These are phyloP conservation scores for Lasiurus borealis DNA, from an alignment of 2,113 vertebrate species.

Conservation along the genomic window DNA sequence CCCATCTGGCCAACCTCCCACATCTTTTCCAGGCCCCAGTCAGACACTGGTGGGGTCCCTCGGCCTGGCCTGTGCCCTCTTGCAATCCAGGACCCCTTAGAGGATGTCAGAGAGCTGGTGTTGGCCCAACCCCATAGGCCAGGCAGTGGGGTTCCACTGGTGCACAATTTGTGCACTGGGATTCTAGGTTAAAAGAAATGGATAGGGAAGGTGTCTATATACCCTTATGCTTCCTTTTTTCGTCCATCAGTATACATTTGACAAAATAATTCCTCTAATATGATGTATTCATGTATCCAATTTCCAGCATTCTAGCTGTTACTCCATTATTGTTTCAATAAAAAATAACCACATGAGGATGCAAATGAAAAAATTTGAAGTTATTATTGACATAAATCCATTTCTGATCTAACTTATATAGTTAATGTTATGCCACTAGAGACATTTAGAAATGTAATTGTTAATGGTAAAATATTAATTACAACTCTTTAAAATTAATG, in stretches of 20 bases:
- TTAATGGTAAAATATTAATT: conserved; percentile 9
- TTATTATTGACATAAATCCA: neutral
- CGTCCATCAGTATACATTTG: neutral
- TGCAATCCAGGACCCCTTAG: no score
- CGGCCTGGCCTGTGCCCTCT: no score
- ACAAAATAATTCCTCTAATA: neutral
- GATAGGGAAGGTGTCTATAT: neutral
- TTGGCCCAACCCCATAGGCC: no score
- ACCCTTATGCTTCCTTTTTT: neutral
- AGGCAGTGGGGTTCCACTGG: no score
- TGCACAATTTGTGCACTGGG: no score
- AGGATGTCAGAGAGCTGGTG: no score
- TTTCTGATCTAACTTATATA: neutral
- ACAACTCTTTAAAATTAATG: neutral
- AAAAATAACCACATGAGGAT: neutral
- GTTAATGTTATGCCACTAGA: neutral
- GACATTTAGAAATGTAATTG: conserved; percentile 12
- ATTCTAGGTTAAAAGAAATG: neutral
- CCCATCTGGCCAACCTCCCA: no score
- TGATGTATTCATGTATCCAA: neutral
- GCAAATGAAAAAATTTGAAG: neutral
- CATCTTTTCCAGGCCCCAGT: no score
- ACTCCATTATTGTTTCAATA: neutral
- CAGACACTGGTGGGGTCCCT: no score
- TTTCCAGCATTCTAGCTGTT: neutral